phyloP scores from a whole-genome alignment of 2,113 vertebrate genomes.

The Cyanoderma ruficeps region DNA sequence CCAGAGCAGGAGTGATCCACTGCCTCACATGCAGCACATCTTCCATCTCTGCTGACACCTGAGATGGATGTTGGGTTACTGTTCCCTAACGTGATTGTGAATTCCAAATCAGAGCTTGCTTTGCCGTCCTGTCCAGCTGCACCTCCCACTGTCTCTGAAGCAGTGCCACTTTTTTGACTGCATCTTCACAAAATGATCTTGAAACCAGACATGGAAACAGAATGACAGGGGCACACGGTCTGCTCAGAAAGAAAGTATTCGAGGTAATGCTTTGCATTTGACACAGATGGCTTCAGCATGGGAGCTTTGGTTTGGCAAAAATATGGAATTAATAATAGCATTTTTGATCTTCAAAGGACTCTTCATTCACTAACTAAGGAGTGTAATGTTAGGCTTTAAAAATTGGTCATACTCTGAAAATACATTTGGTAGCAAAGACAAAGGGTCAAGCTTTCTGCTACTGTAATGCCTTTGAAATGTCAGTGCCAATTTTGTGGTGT shows the following conservation, averaged over 20 bases:
- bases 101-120: not conserved
- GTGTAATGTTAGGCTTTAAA: not conserved
- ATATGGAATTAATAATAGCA: slow-evolving; percentile 32
- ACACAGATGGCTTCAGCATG: slow-evolving; percentile 28
- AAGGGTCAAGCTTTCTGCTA: slow-evolving; percentile 40
- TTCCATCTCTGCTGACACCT: not conserved
- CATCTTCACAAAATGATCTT: not conserved
- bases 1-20: accelerated
- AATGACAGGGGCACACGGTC: accelerated
- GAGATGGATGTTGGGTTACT: not conserved
- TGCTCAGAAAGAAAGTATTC: not conserved
- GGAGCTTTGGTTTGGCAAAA: not conserved
- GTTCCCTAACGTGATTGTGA: not conserved
- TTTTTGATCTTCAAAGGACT: slow-evolving; percentile 55
- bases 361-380: slow-evolving; percentile 9
- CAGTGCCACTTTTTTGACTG: accelerated
- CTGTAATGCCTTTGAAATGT: slow-evolving; percentile 8
- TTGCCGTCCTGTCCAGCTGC: not conserved
- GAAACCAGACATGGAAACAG: not conserved
- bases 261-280: not conserved
- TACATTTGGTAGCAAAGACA: slow-evolving; percentile 29
- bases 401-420: slow-evolving; percentile 27
- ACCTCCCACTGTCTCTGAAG: not conserved
- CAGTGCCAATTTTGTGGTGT: not conserved
- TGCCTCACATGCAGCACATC: not conserved